Evolutionary conservation across 2,888 invertebrate genomes (phyloP), one percentile per base, ranked within the genome.

Genomic region (Tetragonisca angustula): DNA sequence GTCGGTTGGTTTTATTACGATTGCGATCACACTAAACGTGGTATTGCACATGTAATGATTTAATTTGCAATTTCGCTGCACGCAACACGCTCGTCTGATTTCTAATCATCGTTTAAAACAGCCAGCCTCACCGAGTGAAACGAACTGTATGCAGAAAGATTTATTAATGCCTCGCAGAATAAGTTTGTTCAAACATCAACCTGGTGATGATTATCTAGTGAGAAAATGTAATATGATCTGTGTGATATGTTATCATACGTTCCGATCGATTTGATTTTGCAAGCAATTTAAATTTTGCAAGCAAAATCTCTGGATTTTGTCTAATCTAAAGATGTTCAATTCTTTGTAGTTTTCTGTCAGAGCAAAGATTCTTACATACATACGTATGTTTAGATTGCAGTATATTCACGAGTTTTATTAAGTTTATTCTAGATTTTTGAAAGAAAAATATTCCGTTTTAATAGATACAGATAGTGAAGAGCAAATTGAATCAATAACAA

Each of bases 1-100:
- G 50, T 62, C 56, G 62, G 65, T 78, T 75, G 67, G 75, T 84
- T 77, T 75, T 84, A 74, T 73, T 56, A 56, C 43, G 27, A 21
- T 32, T 61, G 24, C 54, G 67, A 72, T 81, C 72, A 68, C 67
- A 52, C 61, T 61, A 54, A 36, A 76, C 65, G 70, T 32, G 32
- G 59, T 27, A 62, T 43, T 43, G 54, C 62, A n/a, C 61, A 56
- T 52, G 32, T 67, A 82, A 82, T 52, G 43, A 83, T 59, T 76
- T 76, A 50, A 76, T 77, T 83, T 65, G 73, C 54, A 70, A 71
- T 64, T 32, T 32, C 27, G 49, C 52, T n/a, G 69, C 64, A 43
- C 64, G 61, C 82, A 59, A 81, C 62, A 13, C 52, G 24, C 0
- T 9, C 62, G 32, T 64, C 50, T 59, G 36, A 64, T 73, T 54